phyloP scores from a whole-genome alignment of 92 coral and sea anemone species.

The Phenganax marumi region DNA sequence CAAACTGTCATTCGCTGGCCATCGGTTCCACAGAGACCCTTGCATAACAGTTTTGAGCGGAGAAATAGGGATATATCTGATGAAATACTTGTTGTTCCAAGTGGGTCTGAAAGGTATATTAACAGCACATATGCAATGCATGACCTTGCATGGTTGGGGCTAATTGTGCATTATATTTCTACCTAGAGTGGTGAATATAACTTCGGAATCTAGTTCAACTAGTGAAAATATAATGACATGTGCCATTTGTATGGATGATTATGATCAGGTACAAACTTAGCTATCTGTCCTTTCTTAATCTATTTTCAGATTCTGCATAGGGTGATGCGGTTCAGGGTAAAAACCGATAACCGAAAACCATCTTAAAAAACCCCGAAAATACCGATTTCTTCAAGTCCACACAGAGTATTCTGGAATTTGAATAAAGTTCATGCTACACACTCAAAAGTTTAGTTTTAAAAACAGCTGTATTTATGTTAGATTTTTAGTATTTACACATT shows the following conservation, averaged over 20 bases:
- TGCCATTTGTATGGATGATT: constrained; percentile 90
- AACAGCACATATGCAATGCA: neutral
- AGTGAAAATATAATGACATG: constrained; percentile 60
- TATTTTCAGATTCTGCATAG: neutral
- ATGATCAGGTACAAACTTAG: constrained; percentile 56
- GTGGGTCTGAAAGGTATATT: constrained; percentile 16
- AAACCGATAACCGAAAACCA: too few species aligned
- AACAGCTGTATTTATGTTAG: too few species aligned
- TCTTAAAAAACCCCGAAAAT: too few species aligned
- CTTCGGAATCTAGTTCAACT: neutral
- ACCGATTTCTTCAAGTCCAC: too few species aligned
- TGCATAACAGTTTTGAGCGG: neutral
- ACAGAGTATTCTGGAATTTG: too few species aligned
- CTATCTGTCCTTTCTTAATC: neutral
- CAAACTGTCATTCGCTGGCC: constrained; percentile 18
- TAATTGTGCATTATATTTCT: neutral
- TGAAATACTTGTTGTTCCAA: constrained; percentile 26
- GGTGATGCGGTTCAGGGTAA: too few species aligned
- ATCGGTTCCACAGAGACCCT: neutral
- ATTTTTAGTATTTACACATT: too few species aligned
- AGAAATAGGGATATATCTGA: neutral
- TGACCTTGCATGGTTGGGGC: neutral
- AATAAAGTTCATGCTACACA: too few species aligned
- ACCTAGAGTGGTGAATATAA: constrained; percentile 5
- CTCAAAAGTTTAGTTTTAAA: too few species aligned